These are phyloP conservation scores for Doryteuthis pealeii DNA, from an alignment of 1,140 invertebrate genomes.

Conservation along the genomic window DNA sequence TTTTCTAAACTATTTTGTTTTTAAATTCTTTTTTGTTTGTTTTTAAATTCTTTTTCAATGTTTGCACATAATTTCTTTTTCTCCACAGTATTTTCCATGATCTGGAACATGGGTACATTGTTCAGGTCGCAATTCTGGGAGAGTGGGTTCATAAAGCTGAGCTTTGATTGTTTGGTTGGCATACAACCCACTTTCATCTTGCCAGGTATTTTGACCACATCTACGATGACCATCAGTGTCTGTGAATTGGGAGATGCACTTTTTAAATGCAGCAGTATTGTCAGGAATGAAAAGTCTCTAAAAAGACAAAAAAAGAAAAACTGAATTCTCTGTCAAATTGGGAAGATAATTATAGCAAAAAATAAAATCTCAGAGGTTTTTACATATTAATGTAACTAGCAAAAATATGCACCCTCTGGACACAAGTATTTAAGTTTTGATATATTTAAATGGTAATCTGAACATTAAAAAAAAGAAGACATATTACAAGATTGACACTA, in stretches of 20 bases:
- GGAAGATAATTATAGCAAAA: neutral
- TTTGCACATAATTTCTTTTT: neutral
- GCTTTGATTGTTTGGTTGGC: constrained; percentile 51
- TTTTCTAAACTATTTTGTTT: too few species aligned
- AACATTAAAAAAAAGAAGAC: too few species aligned
- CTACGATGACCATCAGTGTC: constrained; percentile 52
- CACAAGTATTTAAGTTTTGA: too few species aligned
- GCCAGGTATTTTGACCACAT: constrained; percentile 57
- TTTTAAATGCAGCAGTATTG: constrained; percentile 47
- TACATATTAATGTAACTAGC: too few species aligned
- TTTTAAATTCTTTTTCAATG: neutral
- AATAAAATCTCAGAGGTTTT: neutral
- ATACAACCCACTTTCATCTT: constrained; percentile 58
- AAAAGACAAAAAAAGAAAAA: constrained; percentile 25
- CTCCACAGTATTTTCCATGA: neutral
- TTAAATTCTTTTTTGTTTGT: neutral
- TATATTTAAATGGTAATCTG: neutral
- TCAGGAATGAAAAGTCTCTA: constrained; percentile 39
- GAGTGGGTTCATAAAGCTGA: constrained; percentile 13
- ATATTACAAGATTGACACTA: too few species aligned
- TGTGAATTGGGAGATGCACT: constrained; percentile 58
- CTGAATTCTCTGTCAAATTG: too few species aligned
- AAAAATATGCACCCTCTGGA: too few species aligned
- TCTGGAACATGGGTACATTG: neutral
- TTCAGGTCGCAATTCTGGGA: neutral